Base-by-base conservation (phyloP, 2,113 vertebrate species). In the Eupsittula cactorum region DNA sequence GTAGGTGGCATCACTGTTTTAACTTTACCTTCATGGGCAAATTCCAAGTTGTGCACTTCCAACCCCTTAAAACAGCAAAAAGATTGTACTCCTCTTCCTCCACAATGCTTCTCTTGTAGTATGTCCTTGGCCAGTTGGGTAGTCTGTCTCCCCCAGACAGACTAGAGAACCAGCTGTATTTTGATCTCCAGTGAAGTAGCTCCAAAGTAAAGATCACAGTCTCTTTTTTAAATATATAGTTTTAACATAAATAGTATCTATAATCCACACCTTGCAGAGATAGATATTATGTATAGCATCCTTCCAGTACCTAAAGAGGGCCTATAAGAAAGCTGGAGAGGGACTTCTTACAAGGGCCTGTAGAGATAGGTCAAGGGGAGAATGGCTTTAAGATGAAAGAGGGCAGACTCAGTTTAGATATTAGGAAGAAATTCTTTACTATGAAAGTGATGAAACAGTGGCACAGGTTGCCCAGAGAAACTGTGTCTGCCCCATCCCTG, bases 331-430 rank as follows among this genome's bases (percentile, higher is more conserved):
- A 59, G 27, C 42, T 50, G 33, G 28, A 46, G n/a, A 41, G 24
- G 13, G 28, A n/a, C 19, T 39, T 35, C 29, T n/a, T 16, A 31
- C 33, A 60, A 35, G 23, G 6, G 16, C 9, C 39, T 67, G 11
- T 21, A 31, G 68, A 5, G 25, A 41, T 7, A 60, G 33, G 29
- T 46, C 12, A 20, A 74, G 9, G 4, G 24, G 10, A 35, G 3
- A 53, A 46, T 41, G 24, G 3, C 11, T 46, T 39, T 46, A 41
- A 67, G 3, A 1, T 31, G 24, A 23, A 60, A 52, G 19, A 74
- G 2, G 1, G 9, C 29, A 46, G 16, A 0, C 3, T 60, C 18
- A 65, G 24, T 18, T 31, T 18, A 67, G 16, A 25, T 60, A n/a
- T 46, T 25, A 39, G 16, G 28, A 50, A 21, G 13, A 73, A 67